phyloP scores from a whole-genome alignment of 2,797 vertebrate species.

The Echiichthys vipera region DNA sequence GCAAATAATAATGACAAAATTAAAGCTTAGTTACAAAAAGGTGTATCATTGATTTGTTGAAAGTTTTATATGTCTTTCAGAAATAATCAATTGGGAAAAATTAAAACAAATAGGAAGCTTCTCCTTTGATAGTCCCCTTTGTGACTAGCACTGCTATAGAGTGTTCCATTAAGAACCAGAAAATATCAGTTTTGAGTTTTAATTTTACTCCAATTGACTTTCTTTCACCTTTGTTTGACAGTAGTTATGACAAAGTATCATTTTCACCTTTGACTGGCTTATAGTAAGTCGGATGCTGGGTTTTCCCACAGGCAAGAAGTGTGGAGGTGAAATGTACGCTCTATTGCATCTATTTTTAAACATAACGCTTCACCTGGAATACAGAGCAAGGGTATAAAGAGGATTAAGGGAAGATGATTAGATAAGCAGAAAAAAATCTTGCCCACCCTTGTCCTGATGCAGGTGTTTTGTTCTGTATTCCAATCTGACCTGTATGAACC shows the following conservation, averaged over 20 bases:
- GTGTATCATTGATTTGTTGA: not conserved
- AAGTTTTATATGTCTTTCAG: not conserved
- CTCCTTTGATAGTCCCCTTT: not conserved
- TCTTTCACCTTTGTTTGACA: slow-evolving; percentile 6
- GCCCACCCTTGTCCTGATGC: slow-evolving; percentile 20
- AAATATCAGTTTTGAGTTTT: not conserved
- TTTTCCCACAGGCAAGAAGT: not conserved
- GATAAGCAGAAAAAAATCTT: slow-evolving; percentile 37
- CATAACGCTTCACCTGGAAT: slow-evolving; percentile 25
- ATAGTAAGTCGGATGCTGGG: slow-evolving; percentile 14
- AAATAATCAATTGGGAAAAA: not conserved
- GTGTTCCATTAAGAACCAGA: not conserved
- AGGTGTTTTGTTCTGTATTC: slow-evolving; percentile 6
- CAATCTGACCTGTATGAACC: not conserved
- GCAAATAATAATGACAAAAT: slow-evolving; percentile 12
- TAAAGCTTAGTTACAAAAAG: not conserved
- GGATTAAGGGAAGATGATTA: slow-evolving; percentile 40
- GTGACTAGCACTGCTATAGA: not conserved
- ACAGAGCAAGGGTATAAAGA: slow-evolving; percentile 26
- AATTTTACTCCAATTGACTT: not conserved
- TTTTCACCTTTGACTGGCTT: not conserved
- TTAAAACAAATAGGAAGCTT: not conserved
- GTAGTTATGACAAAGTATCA: not conserved
- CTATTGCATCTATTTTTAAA: slow-evolving; percentile 52
- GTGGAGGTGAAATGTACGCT: slow-evolving; percentile 36